Conservation (phyloP, 2,797 vertebrate species). For the Pseudocheirus occidentalis region DNA sequence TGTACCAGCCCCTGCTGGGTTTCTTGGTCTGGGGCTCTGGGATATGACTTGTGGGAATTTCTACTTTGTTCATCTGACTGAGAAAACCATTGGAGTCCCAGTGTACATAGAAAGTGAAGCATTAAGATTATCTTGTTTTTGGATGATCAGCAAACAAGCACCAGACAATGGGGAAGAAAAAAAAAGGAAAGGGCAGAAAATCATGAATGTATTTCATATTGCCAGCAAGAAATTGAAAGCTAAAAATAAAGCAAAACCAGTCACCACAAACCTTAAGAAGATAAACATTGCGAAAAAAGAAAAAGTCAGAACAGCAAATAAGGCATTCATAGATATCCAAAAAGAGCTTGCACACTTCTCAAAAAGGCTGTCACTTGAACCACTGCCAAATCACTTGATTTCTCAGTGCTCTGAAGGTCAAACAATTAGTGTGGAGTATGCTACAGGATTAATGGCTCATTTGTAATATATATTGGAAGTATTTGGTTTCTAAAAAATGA, state of each 20-base stretch:
- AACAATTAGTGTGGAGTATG: slow-evolving; percentile 90
- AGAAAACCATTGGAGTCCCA: neutral
- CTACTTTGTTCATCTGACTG: neutral
- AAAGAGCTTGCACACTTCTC: slow-evolving; percentile 89
- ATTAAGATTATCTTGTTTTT: neutral
- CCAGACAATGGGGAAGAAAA: slow-evolving; percentile 91
- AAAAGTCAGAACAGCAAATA: slow-evolving; percentile 91
- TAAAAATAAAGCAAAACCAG: slow-evolving; percentile 92
- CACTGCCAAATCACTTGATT: slow-evolving; percentile 85
- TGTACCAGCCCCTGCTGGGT: too few relatives aligned
- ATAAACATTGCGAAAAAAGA: slow-evolving; percentile 92
- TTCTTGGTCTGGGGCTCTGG: too few relatives aligned
- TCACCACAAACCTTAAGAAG: slow-evolving; percentile 93
- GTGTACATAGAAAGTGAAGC: neutral
- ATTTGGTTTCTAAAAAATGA: slow-evolving; percentile 69
- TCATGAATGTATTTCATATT: slow-evolving; percentile 90
- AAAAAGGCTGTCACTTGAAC: slow-evolving; percentile 83
- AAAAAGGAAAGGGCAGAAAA: slow-evolving; percentile 88
- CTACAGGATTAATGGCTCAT: slow-evolving; percentile 91
- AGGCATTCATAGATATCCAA: slow-evolving; percentile 92
- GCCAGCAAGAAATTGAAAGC: slow-evolving; percentile 88
- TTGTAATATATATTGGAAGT: slow-evolving; percentile 83
- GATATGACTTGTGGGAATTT: too few relatives aligned
- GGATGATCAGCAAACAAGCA: neutral
- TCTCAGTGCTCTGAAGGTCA: slow-evolving; percentile 84